A percentile compares a stretch with the other conserved stretches of the same genome.
Evolutionary conservation across 2,888 invertebrate genomes (phyloP).

Genomic region (Lycia hirtaria): DNA sequence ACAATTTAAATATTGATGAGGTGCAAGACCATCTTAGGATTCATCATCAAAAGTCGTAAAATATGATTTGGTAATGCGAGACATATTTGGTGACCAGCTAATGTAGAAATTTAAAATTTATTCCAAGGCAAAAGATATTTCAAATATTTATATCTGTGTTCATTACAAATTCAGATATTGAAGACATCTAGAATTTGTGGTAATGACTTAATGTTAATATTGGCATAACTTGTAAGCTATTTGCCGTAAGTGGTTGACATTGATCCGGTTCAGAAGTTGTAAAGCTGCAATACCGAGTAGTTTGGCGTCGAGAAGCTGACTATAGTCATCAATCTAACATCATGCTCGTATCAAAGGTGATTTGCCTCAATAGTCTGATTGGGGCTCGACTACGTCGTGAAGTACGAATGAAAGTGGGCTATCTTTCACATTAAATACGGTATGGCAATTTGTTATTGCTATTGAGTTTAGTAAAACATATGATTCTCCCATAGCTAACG

Average conservation of each 20-base stretch:
- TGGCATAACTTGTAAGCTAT: slow-evolving; percentile 13
- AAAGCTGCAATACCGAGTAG: slow-evolving; percentile 28
- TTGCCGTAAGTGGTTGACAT: slow-evolving; percentile 28
- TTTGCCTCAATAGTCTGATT: slow-evolving; percentile 48
- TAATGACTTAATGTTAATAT: slow-evolving; percentile 24
- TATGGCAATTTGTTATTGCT: slow-evolving; percentile 35
- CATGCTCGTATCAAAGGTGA: slow-evolving; percentile 48
- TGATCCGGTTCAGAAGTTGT: slow-evolving; percentile 36
- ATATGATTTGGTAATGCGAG: slow-evolving; percentile 48
- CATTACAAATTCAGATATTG: slow-evolving; percentile 23
- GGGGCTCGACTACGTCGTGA: slow-evolving; percentile 44
- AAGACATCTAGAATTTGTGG: slow-evolving; percentile 14
- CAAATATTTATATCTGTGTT: neutral
- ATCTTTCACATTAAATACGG: slow-evolving; percentile 41
- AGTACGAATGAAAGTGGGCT: slow-evolving; percentile 54
- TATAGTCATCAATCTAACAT: slow-evolving; percentile 48
- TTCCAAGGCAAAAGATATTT: slow-evolving; percentile 52
- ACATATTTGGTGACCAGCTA: slow-evolving; percentile 50
- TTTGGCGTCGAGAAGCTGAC: slow-evolving; percentile 8
- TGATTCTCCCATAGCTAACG: neutral
- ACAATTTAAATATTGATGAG: slow-evolving; percentile 26
- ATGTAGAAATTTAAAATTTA: slow-evolving; percentile 47
- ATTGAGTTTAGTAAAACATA: slow-evolving; percentile 26
- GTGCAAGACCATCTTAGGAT: slow-evolving; percentile 26
- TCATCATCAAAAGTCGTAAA: slow-evolving; percentile 39